A percentile compares a stretch with the other conserved stretches of the same genome.
Evolutionary conservation across 2,888 invertebrate genomes (phyloP).

Genomic region (Barypeithes pellucidus): DNA sequence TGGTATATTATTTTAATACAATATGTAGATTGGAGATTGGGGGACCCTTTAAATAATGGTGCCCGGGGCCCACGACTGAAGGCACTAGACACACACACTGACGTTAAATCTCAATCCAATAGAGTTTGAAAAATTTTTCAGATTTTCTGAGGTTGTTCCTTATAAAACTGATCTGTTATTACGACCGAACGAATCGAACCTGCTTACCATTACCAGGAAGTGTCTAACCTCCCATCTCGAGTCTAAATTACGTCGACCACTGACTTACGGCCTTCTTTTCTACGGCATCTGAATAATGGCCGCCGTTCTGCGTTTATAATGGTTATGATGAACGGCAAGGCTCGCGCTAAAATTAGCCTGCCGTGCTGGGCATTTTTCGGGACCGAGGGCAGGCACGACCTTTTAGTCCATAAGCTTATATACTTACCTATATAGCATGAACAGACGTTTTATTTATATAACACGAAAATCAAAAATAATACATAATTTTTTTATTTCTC

Average conservation of each 20-base stretch:
- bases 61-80: too few species aligned
- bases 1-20: too few species aligned
- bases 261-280: constrained; percentile 49
- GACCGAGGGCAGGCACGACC: constrained; percentile 49
- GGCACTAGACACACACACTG: too few species aligned
- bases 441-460: too few species aligned
- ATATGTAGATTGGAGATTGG: too few species aligned
- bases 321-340: constrained; percentile 53
- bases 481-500: too few species aligned
- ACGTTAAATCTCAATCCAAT: too few species aligned
- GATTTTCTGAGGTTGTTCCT: too few species aligned
- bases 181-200: constrained; percentile 1
- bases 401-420: constrained; percentile 19
- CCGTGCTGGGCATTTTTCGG: constrained; percentile 51
- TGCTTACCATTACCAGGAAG: constrained; percentile 40
- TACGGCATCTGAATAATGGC: constrained; percentile 54
- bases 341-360: constrained; percentile 53
- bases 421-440: neutral
- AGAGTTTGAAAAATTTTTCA: too few species aligned
- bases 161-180: neutral
- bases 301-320: constrained; percentile 47
- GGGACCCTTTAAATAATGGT: too few species aligned
- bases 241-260: constrained; percentile 52
- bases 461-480: too few species aligned
- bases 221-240: constrained; percentile 42